Evolutionary conservation across 2,888 invertebrate genomes (phyloP).

Genomic region (Agrotis ipsilon): DNA sequence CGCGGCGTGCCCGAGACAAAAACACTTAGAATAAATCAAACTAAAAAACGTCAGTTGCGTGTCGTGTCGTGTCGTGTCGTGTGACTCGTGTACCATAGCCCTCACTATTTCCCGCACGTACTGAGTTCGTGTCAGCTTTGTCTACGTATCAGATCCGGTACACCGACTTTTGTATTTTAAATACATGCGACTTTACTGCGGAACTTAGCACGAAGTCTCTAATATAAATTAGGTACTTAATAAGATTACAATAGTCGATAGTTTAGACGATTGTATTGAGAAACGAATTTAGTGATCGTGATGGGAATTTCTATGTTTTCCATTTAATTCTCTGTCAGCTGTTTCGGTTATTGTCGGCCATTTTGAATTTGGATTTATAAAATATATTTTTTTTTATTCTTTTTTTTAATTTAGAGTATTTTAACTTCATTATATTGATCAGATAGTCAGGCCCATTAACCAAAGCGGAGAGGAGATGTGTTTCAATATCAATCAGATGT

Average conservation of each 20-base stretch:
- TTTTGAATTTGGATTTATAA: neutral
- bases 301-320: slow-evolving; percentile 4
- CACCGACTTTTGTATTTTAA: slow-evolving; percentile 71
- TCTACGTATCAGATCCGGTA: slow-evolving; percentile 79
- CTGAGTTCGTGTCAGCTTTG: slow-evolving; percentile 71
- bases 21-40: slow-evolving; percentile 13
- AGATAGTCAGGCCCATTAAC: too few species aligned
- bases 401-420: too few species aligned
- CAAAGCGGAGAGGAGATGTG: too few species aligned
- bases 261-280: slow-evolving; percentile 17
- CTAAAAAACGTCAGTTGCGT: slow-evolving; percentile 9
- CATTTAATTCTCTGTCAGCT: slow-evolving; percentile 6
- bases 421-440: too few species aligned
- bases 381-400: too few species aligned
- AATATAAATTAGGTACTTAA: slow-evolving; percentile 57
- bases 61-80: slow-evolving; percentile 32
- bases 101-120: slow-evolving; percentile 73
- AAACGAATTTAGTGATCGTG: slow-evolving; percentile 17
- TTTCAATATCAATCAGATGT: too few species aligned
- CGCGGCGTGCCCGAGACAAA: too few species aligned
- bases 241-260: slow-evolving; percentile 31
- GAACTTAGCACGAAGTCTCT: slow-evolving; percentile 55
- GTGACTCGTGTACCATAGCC: slow-evolving; percentile 45
- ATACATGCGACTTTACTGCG: slow-evolving; percentile 64
- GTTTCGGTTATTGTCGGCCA: neutral